A percentile compares a stretch with the other conserved stretches of the same genome.
These are phyloP conservation scores for Mycteria americana DNA, from an alignment of 2,797 vertebrate genomes.

Conservation along the genomic window DNA sequence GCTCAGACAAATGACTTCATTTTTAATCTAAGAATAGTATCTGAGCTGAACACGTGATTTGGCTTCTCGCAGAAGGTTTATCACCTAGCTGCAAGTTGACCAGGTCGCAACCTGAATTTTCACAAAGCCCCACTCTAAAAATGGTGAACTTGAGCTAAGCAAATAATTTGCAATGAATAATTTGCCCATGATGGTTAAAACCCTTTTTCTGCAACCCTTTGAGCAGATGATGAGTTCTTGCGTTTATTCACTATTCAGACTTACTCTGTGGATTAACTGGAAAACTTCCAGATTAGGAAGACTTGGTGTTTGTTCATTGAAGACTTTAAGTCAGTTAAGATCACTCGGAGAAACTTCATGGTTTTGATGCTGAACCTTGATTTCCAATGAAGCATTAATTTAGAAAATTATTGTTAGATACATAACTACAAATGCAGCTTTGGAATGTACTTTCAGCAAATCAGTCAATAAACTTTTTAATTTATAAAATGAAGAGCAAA, in stretches of 20 bases:
- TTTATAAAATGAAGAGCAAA: neutral
- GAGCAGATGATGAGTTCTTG: neutral
- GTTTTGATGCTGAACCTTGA: neutral
- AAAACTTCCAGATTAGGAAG: neutral
- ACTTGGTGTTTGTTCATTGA: neutral
- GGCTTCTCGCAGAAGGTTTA: constrained; percentile 19
- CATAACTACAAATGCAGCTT: neutral
- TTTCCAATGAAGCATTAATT: neutral
- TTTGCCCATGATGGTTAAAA: neutral
- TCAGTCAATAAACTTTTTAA: neutral
- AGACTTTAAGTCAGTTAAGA: neutral
- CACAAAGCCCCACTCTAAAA: neutral
- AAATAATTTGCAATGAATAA: neutral
- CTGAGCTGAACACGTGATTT: neutral
- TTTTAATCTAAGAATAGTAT: constrained; percentile 20
- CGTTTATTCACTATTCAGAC: neutral
- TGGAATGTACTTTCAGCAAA: neutral
- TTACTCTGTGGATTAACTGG: neutral
- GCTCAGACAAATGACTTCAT: constrained; percentile 20
- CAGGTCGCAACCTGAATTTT: constrained; percentile 2
- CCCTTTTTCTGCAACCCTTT: neutral
- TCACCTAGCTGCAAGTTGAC: neutral
- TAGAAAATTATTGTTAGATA: neutral
- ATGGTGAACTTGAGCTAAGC: neutral
- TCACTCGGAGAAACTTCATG: neutral